Base-by-base conservation (phyloP, 2,888 invertebrate species). In the Scaptomyza tumidula region DNA sequence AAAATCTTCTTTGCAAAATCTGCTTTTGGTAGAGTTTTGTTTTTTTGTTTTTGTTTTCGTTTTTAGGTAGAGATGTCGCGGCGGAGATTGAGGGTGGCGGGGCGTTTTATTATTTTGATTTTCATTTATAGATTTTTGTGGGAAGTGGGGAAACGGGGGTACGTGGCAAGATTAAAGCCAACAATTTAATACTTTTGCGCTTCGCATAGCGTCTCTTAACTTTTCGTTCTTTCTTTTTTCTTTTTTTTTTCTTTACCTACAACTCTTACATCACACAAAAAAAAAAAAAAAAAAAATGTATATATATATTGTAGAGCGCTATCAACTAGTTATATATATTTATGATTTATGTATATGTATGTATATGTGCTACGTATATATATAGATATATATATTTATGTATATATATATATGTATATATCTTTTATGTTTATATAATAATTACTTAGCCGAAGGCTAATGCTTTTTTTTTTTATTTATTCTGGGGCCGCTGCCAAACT, bases 141-240 rank as follows among this genome's bases (percentile, higher is more conserved):
- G 11, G 10, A 16, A 16, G 1, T 43, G 46, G 39, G 24, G n/a
- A 27, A 27, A 31, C 41, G 11, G 19, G 35, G 49, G 33, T 16
- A 37, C 6, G 55, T 76, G 75, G 75, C 75, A 68, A 64, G 77
- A 72, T 68, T 68, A 72, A 73, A 79, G 77, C 76, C 79, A 79
- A 79, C 73, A 66, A 66, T 69, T 84, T 82, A 82, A 82, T 82
- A 82, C 86, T 82, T 86, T 80, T 82, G 85, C 78, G 78, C 85
- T 61, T 82, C 80, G 75, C 81, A 81, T 83, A 83, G 83, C 83
- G 75, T 83, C 83, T 83, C 87, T 77, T 79, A 83, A 83, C 87
- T 87, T 83, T 62, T 41, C 16, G 3, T 37, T 13, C 13, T 11
- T 11, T n/a, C n/a, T 33, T 9, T 35, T 35, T 3, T 41, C 16